A percentile compares a stretch with the other conserved stretches of the same genome.
Evolutionary conservation across 2,113 vertebrate species (phyloP).

Genomic region (Perca flavescens): DNA sequence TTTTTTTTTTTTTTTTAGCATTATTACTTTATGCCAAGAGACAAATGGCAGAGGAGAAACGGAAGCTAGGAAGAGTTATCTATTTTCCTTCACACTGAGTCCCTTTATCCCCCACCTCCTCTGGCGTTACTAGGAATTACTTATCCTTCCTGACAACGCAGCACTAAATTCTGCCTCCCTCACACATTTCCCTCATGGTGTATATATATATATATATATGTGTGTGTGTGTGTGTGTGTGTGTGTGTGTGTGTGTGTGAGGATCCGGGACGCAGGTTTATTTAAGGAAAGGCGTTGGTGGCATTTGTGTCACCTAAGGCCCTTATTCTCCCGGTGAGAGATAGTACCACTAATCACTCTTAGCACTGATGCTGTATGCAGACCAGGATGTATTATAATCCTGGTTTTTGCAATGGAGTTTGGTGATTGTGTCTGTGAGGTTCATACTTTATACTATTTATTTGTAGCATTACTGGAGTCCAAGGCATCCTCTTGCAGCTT

Average conservation of each 20-base stretch:
- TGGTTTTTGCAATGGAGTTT: slow-evolving; percentile 28
- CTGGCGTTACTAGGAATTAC: slow-evolving; percentile 75
- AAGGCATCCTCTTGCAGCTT: neutral
- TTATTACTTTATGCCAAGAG: slow-evolving; percentile 71
- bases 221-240: slow-evolving; percentile 29
- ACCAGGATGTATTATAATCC: slow-evolving; percentile 53
- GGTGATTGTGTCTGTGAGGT: slow-evolving; percentile 7
- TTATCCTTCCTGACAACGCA: slow-evolving; percentile 77
- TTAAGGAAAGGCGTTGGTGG: slow-evolving; percentile 81
- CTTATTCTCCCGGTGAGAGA: slow-evolving; percentile 60
- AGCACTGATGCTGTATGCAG: slow-evolving; percentile 57
- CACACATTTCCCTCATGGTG: slow-evolving; percentile 53
- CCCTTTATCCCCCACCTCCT: slow-evolving; percentile 72
- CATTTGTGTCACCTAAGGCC: slow-evolving; percentile 78
- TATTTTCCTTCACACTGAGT: slow-evolving; percentile 70
- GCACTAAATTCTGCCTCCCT: slow-evolving; percentile 77
- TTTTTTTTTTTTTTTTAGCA: slow-evolving; percentile 30
- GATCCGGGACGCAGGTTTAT: slow-evolving; percentile 77
- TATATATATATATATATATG: slow-evolving; percentile 14
- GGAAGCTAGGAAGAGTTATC: slow-evolving; percentile 56
- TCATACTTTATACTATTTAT: slow-evolving; percentile 8
- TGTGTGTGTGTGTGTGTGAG: slow-evolving; percentile 32
- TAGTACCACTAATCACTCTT: slow-evolving; percentile 69
- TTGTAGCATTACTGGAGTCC: neutral
- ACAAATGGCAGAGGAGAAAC: slow-evolving; percentile 62